Evolutionary conservation across 2,797 vertebrate genomes (phyloP).

Genomic region (Manis pentadactyla): DNA sequence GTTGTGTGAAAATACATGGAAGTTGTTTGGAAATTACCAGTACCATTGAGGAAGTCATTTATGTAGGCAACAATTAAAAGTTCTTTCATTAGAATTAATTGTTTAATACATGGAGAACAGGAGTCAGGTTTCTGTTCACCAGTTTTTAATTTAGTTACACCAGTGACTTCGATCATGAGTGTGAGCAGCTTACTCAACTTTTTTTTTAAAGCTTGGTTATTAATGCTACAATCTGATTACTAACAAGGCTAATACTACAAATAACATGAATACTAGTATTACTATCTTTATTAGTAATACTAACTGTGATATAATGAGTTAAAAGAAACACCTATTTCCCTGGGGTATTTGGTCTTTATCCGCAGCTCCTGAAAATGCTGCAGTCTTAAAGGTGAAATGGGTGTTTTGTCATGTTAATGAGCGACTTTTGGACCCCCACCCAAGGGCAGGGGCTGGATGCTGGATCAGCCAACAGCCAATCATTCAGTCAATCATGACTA

Average conservation of each 20-base stretch:
- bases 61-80: conserved; percentile 15
- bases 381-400: no score
- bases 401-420: no score
- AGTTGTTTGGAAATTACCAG: conserved; percentile 48
- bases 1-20: neutral
- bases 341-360: no score
- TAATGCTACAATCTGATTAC: neutral
- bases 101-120: conserved; percentile 7
- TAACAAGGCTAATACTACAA: neutral
- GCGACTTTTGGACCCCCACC: no score
- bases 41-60: conserved; percentile 49
- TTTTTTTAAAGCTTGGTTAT: neutral
- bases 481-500: no score
- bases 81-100: conserved; percentile 60
- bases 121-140: neutral
- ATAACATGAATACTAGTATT: neutral
- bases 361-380: no score
- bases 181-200: neutral
- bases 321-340: no score
- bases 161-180: neutral
- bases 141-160: conserved; percentile 5
- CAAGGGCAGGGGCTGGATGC: no score
- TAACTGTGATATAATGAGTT: no score
- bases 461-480: no score
- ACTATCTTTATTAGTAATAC: neutral